Conservation (phyloP, 2,888 invertebrate species). For the Poecilobothrus nobilitatus region DNA sequence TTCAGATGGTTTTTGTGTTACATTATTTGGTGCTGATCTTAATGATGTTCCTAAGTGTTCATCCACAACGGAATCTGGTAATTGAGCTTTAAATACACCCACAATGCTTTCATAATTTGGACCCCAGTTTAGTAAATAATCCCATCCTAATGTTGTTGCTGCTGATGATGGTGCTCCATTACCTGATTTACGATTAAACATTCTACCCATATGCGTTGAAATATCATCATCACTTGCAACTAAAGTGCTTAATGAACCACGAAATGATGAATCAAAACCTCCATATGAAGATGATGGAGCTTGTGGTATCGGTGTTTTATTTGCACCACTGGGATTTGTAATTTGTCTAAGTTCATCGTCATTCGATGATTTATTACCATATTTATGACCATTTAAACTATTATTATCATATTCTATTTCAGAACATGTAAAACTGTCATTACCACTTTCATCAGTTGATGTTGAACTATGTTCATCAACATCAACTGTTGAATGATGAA, state of each 20-base stretch:
- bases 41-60: conserved; percentile 65
- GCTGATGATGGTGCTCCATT: conserved; percentile 62
- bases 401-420: conserved; percentile 95
- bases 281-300: conserved; percentile 74
- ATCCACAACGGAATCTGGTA: conserved; percentile 74
- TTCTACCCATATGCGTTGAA: conserved; percentile 68
- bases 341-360: conserved; percentile 54
- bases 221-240: conserved; percentile 90
- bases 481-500: conserved; percentile 64
- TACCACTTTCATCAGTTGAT: conserved; percentile 86
- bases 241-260: conserved; percentile 86
- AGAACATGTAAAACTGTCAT: conserved; percentile 96
- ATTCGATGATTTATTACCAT: conserved; percentile 56
- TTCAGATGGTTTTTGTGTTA: conserved; percentile 75
- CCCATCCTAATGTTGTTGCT: conserved; percentile 79
- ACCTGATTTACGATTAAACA: conserved; percentile 71
- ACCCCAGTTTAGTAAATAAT: conserved; percentile 91
- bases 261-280: conserved; percentile 88
- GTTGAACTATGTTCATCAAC: conserved; percentile 67
- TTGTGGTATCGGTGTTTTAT: conserved; percentile 58
- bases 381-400: conserved; percentile 72
- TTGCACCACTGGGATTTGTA: conserved; percentile 47
- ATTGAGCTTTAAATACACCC: conserved; percentile 89
- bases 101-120: conserved; percentile 92
- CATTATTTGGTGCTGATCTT: conserved; percentile 59